These are phyloP conservation scores for Tenebrosternarchus preto DNA, from an alignment of 2,113 vertebrate genomes.

Conservation along the genomic window DNA sequence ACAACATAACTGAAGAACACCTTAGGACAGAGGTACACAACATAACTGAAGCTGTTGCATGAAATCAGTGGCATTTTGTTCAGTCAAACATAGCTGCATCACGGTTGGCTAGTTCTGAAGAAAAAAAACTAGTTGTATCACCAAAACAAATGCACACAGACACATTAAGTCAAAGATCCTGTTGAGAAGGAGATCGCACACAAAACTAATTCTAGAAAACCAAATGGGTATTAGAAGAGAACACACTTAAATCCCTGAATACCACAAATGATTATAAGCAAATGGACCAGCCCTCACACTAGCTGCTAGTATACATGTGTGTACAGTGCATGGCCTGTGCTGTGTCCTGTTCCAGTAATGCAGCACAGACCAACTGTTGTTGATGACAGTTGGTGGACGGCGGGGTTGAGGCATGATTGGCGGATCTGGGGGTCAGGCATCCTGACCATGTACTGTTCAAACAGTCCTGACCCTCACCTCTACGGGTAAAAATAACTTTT, in stretches of 20 bases:
- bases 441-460: conserved; percentile 1
- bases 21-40: neutral
- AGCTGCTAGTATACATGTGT: no score
- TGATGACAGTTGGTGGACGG: no score
- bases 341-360: no score
- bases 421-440: conserved; percentile 30
- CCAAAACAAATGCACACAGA: conserved; percentile 20
- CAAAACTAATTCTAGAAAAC: no score
- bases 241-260: no score
- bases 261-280: no score
- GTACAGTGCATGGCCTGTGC: no score
- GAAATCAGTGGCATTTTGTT: neutral
- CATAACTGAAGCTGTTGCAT: conserved; percentile 14
- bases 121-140: conserved; percentile 18
- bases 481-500: conserved; percentile 25
- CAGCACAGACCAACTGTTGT: no score
- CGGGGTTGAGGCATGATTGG: neutral
- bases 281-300: no score
- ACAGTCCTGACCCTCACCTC: conserved; percentile 5
- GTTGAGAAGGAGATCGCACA: neutral
- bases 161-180: neutral
- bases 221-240: no score
- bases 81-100: conserved; percentile 26
- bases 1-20: conserved; percentile 9
- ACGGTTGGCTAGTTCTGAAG: conserved; percentile 25